Base-by-base conservation (phyloP, 2,113 vertebrate species). In the Hippopotamus amphibius region DNA sequence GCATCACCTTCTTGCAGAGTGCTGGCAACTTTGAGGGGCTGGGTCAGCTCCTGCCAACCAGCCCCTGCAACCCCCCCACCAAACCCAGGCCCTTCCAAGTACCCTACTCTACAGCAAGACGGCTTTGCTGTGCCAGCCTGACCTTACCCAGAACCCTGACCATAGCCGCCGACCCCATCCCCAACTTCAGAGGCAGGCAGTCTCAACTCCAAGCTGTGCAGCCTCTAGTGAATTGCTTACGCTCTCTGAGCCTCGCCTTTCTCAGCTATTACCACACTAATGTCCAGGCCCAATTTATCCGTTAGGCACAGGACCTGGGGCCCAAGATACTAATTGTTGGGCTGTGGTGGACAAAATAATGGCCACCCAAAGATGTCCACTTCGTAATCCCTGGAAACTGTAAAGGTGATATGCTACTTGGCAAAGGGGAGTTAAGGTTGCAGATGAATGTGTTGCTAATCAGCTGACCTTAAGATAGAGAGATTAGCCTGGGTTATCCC, bases 181-280 rank as follows among this genome's bases (percentile, higher is more conserved):
- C n/a, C 2, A 3, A 26, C 9, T 55, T 68, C 15, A 8, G 83
- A 84, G 63, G 24, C 24, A 59, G 55, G 71, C 26, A 12, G 1
- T 48, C 83, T 63, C 22, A 66, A 43, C 43, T 55, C 26, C 61
- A 16, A 33, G 33, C 86, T 81, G 55, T 46, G 72, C 16, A 61
- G 61, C n/a, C 12, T 74, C n/a, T 14, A 1, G 50, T 19, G 66
- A 82, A 30, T 41, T 46, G 74, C 24, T 83, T 30, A 33, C 11
- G 10, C 17, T 84, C n/a, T 83, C 87, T 80, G 83, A 81, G 59
- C 59, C 46, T 90, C 43, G 11, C n/a, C 74, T 61, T 92, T 46
- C 84, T 76, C 72, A 61, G 46, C 59, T 93, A 7, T 68, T 2
- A 37, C 59, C n/a, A 57, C 66, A 13, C 41, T 48, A 21, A 41